A percentile compares a stretch with the other conserved stretches of the same genome.
phyloP scores from a whole-genome alignment of 2,888 invertebrate species.

The Tetramorium bicarinatum region DNA sequence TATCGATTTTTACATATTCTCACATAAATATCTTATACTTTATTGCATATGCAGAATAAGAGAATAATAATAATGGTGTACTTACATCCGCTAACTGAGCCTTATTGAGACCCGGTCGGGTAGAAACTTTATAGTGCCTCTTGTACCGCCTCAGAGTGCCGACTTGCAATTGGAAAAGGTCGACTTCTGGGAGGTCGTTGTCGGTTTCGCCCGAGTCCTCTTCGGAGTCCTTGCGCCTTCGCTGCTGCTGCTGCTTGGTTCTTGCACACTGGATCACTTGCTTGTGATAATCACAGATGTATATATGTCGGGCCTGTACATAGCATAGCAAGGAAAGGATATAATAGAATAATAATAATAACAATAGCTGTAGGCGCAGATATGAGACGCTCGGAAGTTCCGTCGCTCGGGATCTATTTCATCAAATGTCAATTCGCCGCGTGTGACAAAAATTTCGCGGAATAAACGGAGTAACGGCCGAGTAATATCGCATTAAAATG shows the following conservation, averaged over 20 bases:
- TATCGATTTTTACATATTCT: not conserved
- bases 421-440: not conserved
- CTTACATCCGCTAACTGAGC: constrained; percentile 98
- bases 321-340: constrained; percentile 12
- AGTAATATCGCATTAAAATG: not conserved
- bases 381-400: not conserved
- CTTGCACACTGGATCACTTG: constrained; percentile 98
- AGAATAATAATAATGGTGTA: constrained; percentile 61
- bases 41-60: not conserved
- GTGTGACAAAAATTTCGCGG: too few species aligned
- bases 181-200: constrained; percentile 96
- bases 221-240: constrained; percentile 95
- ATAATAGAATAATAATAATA: not conserved
- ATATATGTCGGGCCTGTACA: constrained; percentile 95
- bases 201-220: constrained; percentile 98
- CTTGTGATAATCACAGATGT: constrained; percentile 99
- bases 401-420: not conserved
- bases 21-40: not conserved
- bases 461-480: not conserved
- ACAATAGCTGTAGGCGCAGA: not conserved
- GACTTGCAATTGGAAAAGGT: constrained; percentile 96
- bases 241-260: constrained; percentile 90
- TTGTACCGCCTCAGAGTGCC: constrained; percentile 98
- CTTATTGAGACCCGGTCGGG: constrained; percentile 97
- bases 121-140: constrained; percentile 96